phyloP scores from a whole-genome alignment of 2,113 vertebrate genomes.

The Theropithecus gelada region DNA sequence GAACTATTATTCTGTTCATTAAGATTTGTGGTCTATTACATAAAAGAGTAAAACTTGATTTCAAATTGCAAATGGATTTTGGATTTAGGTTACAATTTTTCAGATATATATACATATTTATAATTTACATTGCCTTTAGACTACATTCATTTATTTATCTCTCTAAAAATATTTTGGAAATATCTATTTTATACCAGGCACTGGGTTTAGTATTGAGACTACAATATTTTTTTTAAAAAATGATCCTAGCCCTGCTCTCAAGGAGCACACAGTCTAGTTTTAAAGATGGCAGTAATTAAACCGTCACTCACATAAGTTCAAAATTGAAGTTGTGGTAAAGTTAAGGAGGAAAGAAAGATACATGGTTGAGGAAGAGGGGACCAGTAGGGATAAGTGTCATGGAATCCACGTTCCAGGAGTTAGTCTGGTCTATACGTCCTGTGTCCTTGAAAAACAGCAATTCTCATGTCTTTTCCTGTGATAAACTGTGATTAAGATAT shows the following conservation, averaged over 20 bases:
- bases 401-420: not conserved
- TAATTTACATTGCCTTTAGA: not conserved
- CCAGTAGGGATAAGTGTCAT: not conserved
- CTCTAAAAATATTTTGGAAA: constrained; percentile 26
- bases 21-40: constrained; percentile 26
- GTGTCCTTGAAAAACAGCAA: not conserved
- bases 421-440: not conserved
- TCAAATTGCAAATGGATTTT: constrained; percentile 32
- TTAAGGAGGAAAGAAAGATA: not conserved
- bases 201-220: not conserved
- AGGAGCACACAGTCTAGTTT: not conserved
- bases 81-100: not conserved
- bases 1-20: not conserved
- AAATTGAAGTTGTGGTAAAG: not conserved
- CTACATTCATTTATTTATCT: not conserved
- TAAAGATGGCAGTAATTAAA: constrained; percentile 1
- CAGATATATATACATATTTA: not conserved
- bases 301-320: not conserved
- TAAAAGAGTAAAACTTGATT: not conserved
- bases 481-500: not conserved
- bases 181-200: not conserved
- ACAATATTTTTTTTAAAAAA: not conserved
- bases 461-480: not conserved
- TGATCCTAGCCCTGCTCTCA: not conserved
- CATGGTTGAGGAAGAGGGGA: accelerated